A percentile compares a stretch with the other conserved stretches of the same genome.
Conservation (phyloP, 2,113 vertebrate species). For the Machaerirhynchus nigripectus region DNA sequence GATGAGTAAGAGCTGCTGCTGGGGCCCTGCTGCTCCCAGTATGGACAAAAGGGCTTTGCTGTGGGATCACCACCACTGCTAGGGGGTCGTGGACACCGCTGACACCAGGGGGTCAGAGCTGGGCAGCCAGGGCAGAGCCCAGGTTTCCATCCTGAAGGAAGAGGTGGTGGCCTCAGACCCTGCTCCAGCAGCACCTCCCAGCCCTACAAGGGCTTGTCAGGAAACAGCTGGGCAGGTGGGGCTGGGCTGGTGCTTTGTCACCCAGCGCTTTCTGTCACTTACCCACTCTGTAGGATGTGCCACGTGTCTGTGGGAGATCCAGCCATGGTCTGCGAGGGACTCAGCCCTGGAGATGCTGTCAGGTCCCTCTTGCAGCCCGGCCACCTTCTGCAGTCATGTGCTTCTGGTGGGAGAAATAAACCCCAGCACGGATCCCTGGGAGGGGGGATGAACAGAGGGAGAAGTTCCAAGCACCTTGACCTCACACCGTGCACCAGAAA, state of each 20-base stretch:
- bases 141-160: not conserved
- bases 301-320: not conserved
- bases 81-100: rapidly evolving
- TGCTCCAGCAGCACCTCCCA: not conserved
- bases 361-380: not conserved
- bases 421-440: not conserved
- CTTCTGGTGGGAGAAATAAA: not conserved
- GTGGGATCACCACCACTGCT: not conserved
- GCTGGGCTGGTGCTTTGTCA: not conserved
- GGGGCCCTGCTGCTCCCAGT: not conserved
- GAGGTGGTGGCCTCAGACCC: not conserved
- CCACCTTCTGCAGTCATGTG: rapidly evolving
- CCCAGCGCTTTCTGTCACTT: not conserved
- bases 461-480: not conserved
- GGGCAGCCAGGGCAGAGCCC: not conserved
- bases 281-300: rapidly evolving
- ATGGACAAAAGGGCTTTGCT: not conserved
- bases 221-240: not conserved
- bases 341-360: not conserved
- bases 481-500: not conserved
- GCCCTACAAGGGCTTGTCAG: rapidly evolving
- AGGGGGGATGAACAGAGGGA: not conserved
- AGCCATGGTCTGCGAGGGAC: not conserved
- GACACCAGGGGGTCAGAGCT: not conserved
- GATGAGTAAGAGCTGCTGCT: not conserved